Base-by-base conservation (phyloP, 1,140 invertebrate genomes). In the Agraylea sexmaculata region DNA sequence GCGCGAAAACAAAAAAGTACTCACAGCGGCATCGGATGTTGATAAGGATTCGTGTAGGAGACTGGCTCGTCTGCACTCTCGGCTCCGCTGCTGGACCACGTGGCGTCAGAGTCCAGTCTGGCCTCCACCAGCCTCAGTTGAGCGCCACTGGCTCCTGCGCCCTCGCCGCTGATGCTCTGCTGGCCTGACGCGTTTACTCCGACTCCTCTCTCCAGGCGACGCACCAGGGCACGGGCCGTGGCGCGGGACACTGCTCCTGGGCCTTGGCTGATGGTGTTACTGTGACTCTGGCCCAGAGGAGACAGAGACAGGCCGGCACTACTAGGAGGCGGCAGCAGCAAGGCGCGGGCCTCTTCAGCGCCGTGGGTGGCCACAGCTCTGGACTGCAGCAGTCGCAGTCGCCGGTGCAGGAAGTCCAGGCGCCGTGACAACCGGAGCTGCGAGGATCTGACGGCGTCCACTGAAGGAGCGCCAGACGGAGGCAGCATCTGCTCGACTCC, bases 11-110 rank as follows among this genome's bases (percentile, higher is more conserved):
- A 25, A 25, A 25, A 36, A 27, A 43, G 35, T 50, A 83, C 83
- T 85, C 62, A 87, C 83, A 87, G 82, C 15, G 80, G 64, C 60
- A 84, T 66, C 33, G 68, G 68, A 50, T 80, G 73, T 54, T 86
- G 81, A 56, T 79, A 75, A 15, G 69, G 68, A 66, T 85, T 85
- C 56, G 78, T 83, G 60, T 81, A 86, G 42, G 68, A 64, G 40
- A 87, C 78, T 60, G 80, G 74, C 62, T 95, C 90, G 66, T 94
- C 89, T 64, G 84, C 86, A 52, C 87, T 92, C 59, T 94, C 90
- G 20, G 86, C 87, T 27, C 88, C 90, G 22, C 89, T 93, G 54
- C 87, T 92, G 36, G 87, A 90, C 12, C 81, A 86, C 11, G 91
- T 95, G 11, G 85, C 88, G 68, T 95, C 90, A 12, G 88, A 91